These are phyloP conservation scores for Lutjanus erythropterus DNA, from an alignment of 2,113 vertebrate genomes.

Conservation along the genomic window DNA sequence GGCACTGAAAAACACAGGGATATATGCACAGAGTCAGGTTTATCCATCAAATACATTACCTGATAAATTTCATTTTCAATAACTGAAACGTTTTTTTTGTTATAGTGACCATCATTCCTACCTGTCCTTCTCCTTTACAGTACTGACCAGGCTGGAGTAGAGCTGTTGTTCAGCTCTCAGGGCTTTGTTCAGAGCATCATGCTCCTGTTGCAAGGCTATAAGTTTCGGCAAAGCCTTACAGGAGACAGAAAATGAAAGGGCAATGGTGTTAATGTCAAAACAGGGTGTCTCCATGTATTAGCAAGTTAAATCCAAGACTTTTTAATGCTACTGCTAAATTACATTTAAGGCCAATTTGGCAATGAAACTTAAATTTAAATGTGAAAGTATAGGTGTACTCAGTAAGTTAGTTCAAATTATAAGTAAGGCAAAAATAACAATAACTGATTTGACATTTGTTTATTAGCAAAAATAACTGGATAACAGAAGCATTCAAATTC, in stretches of 20 bases:
- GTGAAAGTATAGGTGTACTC: too few relatives aligned
- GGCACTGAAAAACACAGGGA: conserved; percentile 68
- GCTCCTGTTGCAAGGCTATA: conserved; percentile 82
- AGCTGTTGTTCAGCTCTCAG: conserved; percentile 91
- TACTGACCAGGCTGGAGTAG: conserved; percentile 89
- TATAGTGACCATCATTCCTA: conserved; percentile 63
- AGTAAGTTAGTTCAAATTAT: too few relatives aligned
- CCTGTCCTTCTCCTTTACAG: conserved; percentile 92
- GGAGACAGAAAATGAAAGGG: conserved; percentile 1
- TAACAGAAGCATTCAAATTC: too few relatives aligned
- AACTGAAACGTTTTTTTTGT: not conserved
- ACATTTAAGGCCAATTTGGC: too few relatives aligned
- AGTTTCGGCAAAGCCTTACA: conserved; percentile 74
- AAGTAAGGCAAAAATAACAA: too few relatives aligned
- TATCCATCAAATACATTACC: not conserved
- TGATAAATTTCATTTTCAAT: not conserved
- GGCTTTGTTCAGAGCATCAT: conserved; percentile 86
- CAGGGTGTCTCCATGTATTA: too few relatives aligned
- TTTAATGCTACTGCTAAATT: too few relatives aligned
- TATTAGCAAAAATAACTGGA: too few relatives aligned
- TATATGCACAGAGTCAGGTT: not conserved
- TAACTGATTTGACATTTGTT: too few relatives aligned
- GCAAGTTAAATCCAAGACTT: too few relatives aligned
- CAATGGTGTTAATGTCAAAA: not conserved
- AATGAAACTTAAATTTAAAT: too few relatives aligned